Conservation (phyloP, 2,113 vertebrate genomes). For the Megaceryle maxima region DNA sequence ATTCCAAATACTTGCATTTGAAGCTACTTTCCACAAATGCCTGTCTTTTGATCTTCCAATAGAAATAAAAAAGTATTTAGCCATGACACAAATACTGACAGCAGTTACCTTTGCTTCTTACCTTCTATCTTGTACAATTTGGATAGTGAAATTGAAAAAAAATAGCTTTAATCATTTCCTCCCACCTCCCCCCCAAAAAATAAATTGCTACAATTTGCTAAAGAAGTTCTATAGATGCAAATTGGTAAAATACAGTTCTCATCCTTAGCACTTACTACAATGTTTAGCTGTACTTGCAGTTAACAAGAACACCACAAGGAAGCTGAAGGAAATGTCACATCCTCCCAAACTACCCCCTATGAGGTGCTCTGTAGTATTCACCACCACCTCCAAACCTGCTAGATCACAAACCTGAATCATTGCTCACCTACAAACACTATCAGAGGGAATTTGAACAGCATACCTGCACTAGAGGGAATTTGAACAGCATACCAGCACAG, state of each 20-base stretch:
- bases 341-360: rapidly evolving
- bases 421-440: background rate
- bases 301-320: background rate
- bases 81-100: background rate
- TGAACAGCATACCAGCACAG: background rate
- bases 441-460: background rate
- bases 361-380: background rate
- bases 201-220: background rate
- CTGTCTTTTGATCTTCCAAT: background rate
- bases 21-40: background rate
- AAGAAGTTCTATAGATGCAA: background rate
- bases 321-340: background rate
- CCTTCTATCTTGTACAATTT: background rate
- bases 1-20: background rate
- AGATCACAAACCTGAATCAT: background rate
- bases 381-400: background rate
- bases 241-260: background rate
- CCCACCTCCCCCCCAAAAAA: no score
- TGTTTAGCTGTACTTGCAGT: background rate
- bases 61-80: background rate
- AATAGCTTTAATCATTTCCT: background rate
- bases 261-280: background rate
- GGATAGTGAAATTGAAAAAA: background rate
- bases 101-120: background rate
- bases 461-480: background rate